Evolutionary conservation across 1,140 invertebrate genomes (phyloP).

Genomic region (Octopus bimaculoides): DNA sequence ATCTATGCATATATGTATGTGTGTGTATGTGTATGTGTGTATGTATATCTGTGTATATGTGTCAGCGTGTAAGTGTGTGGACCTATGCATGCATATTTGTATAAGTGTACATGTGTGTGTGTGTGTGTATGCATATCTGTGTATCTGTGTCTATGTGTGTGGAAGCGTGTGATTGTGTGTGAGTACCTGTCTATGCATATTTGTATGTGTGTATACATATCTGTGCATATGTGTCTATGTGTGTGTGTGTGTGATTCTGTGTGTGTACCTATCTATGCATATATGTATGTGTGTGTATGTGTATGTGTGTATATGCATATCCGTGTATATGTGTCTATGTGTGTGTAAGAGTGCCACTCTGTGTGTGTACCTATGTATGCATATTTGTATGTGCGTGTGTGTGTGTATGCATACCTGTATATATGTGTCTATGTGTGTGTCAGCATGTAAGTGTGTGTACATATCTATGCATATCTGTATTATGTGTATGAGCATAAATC

Average conservation of each 20-base stretch:
- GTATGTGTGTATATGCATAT: neutral
- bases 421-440: neutral
- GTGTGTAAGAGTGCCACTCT: neutral
- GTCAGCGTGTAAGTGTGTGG: neutral
- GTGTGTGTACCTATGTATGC: neutral
- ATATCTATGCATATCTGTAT: neutral
- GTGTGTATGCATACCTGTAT: neutral
- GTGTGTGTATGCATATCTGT: neutral
- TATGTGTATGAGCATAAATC: neutral
- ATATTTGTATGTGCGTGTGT: neutral
- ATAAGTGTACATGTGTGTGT: neutral
- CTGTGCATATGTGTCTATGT: neutral
- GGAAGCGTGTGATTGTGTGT: neutral
- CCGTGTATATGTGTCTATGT: neutral
- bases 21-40: neutral
- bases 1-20: neutral
- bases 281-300: neutral
- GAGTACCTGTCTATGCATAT: neutral
- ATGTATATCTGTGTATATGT: neutral
- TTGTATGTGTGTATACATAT: neutral
- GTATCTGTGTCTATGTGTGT: neutral
- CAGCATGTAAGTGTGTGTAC: neutral
- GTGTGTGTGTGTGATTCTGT: neutral
- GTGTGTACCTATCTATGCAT: neutral
- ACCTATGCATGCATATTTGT: neutral